Evolutionary conservation across 2,113 vertebrate species (phyloP), one percentile per base, ranked within the genome.

Genomic region (Rhipidura dahli): DNA sequence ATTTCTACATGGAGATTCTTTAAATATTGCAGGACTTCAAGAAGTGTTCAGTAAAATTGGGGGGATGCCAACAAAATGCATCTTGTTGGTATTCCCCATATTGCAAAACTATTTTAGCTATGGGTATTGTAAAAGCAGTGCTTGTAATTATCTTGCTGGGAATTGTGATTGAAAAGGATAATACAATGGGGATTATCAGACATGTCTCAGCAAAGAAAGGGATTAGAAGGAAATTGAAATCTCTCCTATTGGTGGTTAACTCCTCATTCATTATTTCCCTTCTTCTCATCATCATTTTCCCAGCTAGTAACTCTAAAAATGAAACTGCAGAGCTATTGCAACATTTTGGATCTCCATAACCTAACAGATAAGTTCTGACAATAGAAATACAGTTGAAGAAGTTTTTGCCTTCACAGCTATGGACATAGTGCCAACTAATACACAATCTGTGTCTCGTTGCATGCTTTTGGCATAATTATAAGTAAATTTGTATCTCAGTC

Each of bases 91-190:
- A 83, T 94, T 96, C 39, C 71, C 78, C 68, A 20, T 70, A 93
- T 86, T 96, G 76, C 88, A 79, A 96, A 97, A 94, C 59, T 68
- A 9, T 65, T 86, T 83, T 56, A 88, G 12, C 61, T 96, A 51
- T 1, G 22, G 15, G 22, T 81, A 66, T 26, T 73, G 30, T 93
- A 94, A 90, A 56, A 93, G 28, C 47, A 83, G n/a, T 95, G 88
- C 85, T 90, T 39, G 86, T 94, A 96, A 97, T 51, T 71, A 22
- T 85, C 47, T 90, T 90, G 20, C 76, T 86, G 85, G 83, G 72
- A 95, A 94, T 68, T 47, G 9, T 85, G 40, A 20, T 53, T 72
- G 47, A 73, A 90, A 87, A 91, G 47, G 31, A 40, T 81, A 86
- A 81, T 20, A 17, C 18, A 47, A 30, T 0, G 1, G 18, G 50